Base-by-base conservation (phyloP, 2,888 invertebrate species). In the Amphipyra berbera region DNA sequence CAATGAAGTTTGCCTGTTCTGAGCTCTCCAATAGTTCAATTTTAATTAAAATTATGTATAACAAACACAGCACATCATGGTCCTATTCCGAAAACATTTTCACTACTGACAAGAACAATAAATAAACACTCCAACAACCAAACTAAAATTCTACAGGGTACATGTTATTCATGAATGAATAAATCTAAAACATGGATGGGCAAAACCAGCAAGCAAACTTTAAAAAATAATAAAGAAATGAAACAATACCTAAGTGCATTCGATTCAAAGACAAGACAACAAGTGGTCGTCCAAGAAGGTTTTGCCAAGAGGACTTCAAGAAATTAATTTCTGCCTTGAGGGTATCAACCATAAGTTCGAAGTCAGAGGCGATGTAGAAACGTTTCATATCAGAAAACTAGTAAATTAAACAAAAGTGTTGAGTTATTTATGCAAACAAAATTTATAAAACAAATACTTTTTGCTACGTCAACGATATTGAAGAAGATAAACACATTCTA, bases 281-380 rank as follows among this genome's bases (percentile, higher is more conserved):
- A 88, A 98, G 96, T 71, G 99, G 99, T 85, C 99, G 96, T 86
- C 99, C 99, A 89, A 99, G 96, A 95, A 98, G 98, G 95, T 98
- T 98, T 96, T 98, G 98, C 99, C 99, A 99, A 94, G 98, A 98
- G 85, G 98, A 98, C 96, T 99, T 99, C 96, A 99, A 97, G 96
- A 99, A 99, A 96, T 98, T 98, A 89, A 99, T 97, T 96, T 99
- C 99, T 83, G 98, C 98, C 96, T 98, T 98, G 95, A 99, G 97
- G 92, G 98, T 98, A 96, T 99, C 99, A 90, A 99, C 97, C 97
- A 99, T 97, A 95, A 99, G 97, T 95, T 99, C 98, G 95, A 98
- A 98, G 96, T 99, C 99, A 90, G 98, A 98, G 90, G 99, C 99
- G 91, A 99, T 98, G 97, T 99, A 99, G 97, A 99, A 99, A 92